Evolutionary conservation across 92 coral and sea anemone genomes (phyloP).

Genomic region (Diadumene lineata): DNA sequence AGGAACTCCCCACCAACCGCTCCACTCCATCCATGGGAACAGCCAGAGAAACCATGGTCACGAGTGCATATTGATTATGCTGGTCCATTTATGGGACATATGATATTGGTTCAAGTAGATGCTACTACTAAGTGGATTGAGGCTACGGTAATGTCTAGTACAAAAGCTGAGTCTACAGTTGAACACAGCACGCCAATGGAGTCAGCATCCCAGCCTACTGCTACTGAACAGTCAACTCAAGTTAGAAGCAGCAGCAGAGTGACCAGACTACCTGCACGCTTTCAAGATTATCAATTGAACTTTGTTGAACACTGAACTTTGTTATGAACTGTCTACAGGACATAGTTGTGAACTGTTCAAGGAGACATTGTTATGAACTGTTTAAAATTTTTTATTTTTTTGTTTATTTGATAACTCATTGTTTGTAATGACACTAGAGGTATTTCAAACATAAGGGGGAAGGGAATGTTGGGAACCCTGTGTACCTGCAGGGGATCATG

Average conservation of each 20-base stretch:
- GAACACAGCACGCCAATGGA: too few relatives aligned
- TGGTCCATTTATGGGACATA: constrained; percentile 11
- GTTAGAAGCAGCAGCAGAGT: constrained; percentile 8
- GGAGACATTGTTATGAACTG: not conserved
- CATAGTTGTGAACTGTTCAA: not conserved
- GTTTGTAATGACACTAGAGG: not conserved
- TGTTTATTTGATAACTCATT: not conserved
- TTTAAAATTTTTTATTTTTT: not conserved
- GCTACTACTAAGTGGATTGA: constrained; percentile 11
- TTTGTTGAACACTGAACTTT: not conserved
- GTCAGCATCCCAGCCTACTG: too few relatives aligned
- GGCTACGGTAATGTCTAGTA: not conserved
- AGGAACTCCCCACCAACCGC: constrained; percentile 19
- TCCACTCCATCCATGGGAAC: constrained; percentile 48
- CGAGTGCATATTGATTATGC: constrained; percentile 32
- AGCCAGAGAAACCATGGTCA: constrained; percentile 36
- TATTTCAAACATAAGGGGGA: not conserved
- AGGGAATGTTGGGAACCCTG: not conserved
- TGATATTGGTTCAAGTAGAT: constrained; percentile 32
- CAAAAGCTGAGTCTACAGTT: not conserved
- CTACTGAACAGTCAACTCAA: too few relatives aligned
- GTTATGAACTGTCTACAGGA: too few relatives aligned
- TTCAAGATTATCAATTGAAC: constrained; percentile 23
- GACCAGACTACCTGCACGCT: constrained; percentile 6
- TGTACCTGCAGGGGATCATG: too few relatives aligned